phyloP scores from a whole-genome alignment of 1,140 invertebrate genomes.

The Musca domestica region DNA sequence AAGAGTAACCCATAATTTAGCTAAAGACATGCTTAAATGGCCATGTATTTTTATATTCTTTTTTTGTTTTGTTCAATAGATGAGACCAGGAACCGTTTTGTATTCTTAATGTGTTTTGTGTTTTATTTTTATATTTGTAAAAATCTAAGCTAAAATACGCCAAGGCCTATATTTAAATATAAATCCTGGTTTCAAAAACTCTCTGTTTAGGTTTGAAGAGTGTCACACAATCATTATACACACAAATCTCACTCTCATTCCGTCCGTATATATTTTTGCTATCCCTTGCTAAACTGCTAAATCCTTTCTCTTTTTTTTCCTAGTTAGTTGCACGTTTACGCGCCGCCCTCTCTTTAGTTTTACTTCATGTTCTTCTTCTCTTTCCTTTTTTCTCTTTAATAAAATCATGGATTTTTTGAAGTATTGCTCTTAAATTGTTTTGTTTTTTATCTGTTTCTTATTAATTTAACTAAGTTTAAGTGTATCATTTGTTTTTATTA shows the following conservation, averaged over 20 bases:
- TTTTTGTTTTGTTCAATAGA: background rate
- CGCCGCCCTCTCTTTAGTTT: background rate
- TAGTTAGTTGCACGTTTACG: background rate
- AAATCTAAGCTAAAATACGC: slow-evolving; percentile 7
- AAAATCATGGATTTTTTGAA: background rate
- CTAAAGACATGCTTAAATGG: background rate
- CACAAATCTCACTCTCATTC: too few relatives aligned
- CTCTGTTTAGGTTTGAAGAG: too few relatives aligned
- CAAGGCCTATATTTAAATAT: background rate
- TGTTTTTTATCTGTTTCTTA: background rate
- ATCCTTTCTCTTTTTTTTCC: too few relatives aligned
- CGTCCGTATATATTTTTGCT: too few relatives aligned
- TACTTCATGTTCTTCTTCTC: background rate
- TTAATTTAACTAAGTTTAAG: background rate
- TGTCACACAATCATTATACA: too few relatives aligned
- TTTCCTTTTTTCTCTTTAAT: background rate
- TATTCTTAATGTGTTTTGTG: background rate
- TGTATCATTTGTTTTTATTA: slow-evolving; percentile 3
- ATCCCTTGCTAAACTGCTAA: too few relatives aligned
- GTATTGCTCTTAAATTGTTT: slow-evolving; percentile 8
- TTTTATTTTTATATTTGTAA: background rate
- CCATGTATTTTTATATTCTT: background rate
- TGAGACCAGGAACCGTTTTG: slow-evolving; percentile 18
- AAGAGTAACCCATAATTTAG: slow-evolving; percentile 3
- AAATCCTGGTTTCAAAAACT: slow-evolving; percentile 1